phyloP scores from a whole-genome alignment of 2,888 invertebrate genomes.

The Torymus aiolomorphi region DNA sequence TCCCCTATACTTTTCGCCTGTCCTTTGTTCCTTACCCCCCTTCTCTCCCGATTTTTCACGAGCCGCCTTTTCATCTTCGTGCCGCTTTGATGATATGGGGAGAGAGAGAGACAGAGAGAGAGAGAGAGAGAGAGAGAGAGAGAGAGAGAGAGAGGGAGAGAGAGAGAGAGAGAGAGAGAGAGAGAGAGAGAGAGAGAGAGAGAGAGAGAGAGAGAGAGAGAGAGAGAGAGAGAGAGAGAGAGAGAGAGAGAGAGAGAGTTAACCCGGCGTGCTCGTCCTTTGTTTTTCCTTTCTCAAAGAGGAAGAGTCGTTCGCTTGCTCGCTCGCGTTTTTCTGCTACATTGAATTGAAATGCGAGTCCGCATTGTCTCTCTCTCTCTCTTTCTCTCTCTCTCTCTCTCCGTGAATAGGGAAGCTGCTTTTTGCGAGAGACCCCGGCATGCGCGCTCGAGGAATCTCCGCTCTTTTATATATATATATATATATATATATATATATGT shows the following conservation, averaged over 20 bases:
- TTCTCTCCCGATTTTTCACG: constrained; percentile 41
- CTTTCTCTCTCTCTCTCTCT: not conserved
- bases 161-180: no score
- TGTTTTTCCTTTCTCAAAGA: constrained; percentile 1
- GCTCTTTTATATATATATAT: no score
- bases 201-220: not conserved
- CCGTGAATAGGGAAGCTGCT: no score
- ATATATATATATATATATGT: no score
- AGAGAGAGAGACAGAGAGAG: no score
- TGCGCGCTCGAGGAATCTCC: no score
- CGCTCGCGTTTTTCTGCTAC: no score
- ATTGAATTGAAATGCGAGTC: not conserved
- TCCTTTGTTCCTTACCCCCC: not conserved
- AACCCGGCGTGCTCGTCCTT: constrained; percentile 14
- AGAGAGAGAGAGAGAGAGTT: not conserved
- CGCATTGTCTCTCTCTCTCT: not conserved
- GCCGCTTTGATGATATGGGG: constrained; percentile 25
- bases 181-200: not conserved
- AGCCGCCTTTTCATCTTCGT: constrained; percentile 33
- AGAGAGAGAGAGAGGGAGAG: not conserved
- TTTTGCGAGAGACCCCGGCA: no score
- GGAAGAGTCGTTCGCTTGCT: no score
- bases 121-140: no score
- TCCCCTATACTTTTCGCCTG: constrained; percentile 18
- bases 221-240: no score